phyloP scores from a whole-genome alignment of 2,113 vertebrate genomes.

The Thryonomys swinderianus region DNA sequence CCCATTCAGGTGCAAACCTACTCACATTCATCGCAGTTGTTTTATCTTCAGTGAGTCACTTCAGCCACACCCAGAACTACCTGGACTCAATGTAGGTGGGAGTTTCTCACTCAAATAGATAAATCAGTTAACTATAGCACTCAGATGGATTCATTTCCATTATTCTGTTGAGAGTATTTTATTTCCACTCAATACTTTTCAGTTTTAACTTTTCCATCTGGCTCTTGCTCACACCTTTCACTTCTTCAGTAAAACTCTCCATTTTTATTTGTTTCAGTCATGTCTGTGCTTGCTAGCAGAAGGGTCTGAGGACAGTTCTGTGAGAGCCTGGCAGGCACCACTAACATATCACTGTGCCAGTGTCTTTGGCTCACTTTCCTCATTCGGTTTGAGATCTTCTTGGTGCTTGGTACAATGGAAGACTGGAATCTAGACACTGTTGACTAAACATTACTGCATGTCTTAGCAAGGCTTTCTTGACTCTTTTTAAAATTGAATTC shows the following conservation, averaged over 20 bases:
- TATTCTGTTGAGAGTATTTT: neutral
- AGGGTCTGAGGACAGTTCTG: neutral
- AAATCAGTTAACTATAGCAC: neutral
- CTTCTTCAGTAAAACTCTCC: neutral
- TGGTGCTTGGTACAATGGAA: neutral
- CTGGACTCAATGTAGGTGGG: neutral
- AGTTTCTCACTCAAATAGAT: neutral
- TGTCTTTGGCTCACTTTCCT: neutral
- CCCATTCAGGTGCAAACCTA: neutral
- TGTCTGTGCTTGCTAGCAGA: neutral
- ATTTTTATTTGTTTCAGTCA: neutral
- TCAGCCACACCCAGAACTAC: neutral
- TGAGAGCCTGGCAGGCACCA: neutral
- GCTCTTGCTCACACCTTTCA: neutral
- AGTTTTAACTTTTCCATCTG: neutral
- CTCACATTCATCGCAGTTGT: neutral
- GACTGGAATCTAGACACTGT: neutral
- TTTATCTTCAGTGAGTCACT: neutral
- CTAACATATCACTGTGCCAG: neutral
- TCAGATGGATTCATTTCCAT: neutral
- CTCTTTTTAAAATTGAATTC: too few species aligned
- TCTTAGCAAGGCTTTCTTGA: neutral
- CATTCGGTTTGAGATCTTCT: neutral
- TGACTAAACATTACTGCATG: neutral
- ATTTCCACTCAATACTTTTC: neutral